Conservation (phyloP, 2,797 vertebrate genomes). For the Spondyliosoma cantharus region DNA sequence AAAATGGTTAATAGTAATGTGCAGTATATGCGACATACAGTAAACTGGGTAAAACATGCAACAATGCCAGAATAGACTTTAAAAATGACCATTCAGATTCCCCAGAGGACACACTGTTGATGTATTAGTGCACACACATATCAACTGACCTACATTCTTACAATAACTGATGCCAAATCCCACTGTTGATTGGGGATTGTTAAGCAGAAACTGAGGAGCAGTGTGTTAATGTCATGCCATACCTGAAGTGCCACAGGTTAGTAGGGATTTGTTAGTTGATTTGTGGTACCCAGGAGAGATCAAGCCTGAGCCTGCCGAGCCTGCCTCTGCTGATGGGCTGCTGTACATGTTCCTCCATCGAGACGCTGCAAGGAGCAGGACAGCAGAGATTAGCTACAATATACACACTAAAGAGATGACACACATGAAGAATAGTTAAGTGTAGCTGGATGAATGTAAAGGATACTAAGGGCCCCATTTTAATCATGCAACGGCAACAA, state of each 20-base stretch:
- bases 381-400: slow-evolving; percentile 28
- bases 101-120: slow-evolving; percentile 27
- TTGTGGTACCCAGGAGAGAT: slow-evolving; percentile 96
- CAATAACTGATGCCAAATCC: slow-evolving; percentile 44
- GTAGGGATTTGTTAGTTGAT: slow-evolving; percentile 98
- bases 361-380: slow-evolving; percentile 85
- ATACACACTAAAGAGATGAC: neutral
- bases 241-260: slow-evolving; percentile 98
- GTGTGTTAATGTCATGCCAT: slow-evolving; percentile 88
- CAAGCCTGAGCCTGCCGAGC: slow-evolving; percentile 87
- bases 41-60: slow-evolving; percentile 57
- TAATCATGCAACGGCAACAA: neutral
- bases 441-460: neutral
- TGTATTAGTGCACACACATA: slow-evolving; percentile 43
- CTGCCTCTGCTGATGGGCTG: slow-evolving; percentile 89
- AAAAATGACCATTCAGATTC: slow-evolving; percentile 19
- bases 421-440: neutral
- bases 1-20: slow-evolving; percentile 9
- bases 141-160: slow-evolving; percentile 41
- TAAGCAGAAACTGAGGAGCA: slow-evolving; percentile 56
- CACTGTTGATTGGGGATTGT: slow-evolving; percentile 35
- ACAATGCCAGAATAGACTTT: slow-evolving; percentile 6
- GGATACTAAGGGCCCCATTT: neutral
- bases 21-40: slow-evolving; percentile 9
- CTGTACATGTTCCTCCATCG: slow-evolving; percentile 96